Evolutionary conservation across 2,888 invertebrate species (phyloP).

Genomic region (Germaria angustata): DNA sequence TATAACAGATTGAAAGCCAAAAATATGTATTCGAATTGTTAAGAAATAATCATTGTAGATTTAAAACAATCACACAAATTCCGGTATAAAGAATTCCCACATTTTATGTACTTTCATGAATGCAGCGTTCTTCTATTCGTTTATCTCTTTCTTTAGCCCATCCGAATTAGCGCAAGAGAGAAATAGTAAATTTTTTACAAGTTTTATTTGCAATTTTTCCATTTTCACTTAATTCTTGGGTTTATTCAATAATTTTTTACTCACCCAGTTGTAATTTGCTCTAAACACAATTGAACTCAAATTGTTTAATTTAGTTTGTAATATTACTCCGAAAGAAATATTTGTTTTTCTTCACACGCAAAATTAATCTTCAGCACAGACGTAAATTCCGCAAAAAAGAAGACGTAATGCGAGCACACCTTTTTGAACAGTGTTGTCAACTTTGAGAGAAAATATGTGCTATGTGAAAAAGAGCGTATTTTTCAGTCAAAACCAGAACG

Average conservation of each 20-base stretch:
- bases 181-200: slow-evolving; percentile 31
- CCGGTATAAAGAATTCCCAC: slow-evolving; percentile 54
- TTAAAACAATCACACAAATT: slow-evolving; percentile 9
- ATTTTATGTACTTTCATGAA: slow-evolving; percentile 21
- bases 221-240: not conserved
- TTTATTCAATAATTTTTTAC: slow-evolving; percentile 28
- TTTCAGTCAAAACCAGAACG: too few species aligned
- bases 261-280: slow-evolving; percentile 48
- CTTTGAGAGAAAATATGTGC: too few species aligned
- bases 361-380: slow-evolving; percentile 49
- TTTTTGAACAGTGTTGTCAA: slow-evolving; percentile 41
- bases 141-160: slow-evolving; percentile 43
- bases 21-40: not conserved
- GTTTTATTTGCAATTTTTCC: slow-evolving; percentile 34
- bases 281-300: slow-evolving; percentile 12
- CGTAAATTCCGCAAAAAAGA: slow-evolving; percentile 49
- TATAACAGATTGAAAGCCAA: too few species aligned
- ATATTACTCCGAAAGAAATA: slow-evolving; percentile 20
- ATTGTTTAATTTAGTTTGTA: slow-evolving; percentile 13
- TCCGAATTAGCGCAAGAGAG: slow-evolving; percentile 6
- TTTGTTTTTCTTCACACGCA: slow-evolving; percentile 48
- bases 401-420: slow-evolving; percentile 62
- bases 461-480: too few species aligned
- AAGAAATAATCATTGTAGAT: not conserved
- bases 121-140: slow-evolving; percentile 23